Percentiles rank a stretch among this genome's conserved stretches.
These are phyloP conservation scores for Aplochiton taeniatus DNA, from an alignment of 2,797 vertebrate genomes.

Conservation along the genomic window DNA sequence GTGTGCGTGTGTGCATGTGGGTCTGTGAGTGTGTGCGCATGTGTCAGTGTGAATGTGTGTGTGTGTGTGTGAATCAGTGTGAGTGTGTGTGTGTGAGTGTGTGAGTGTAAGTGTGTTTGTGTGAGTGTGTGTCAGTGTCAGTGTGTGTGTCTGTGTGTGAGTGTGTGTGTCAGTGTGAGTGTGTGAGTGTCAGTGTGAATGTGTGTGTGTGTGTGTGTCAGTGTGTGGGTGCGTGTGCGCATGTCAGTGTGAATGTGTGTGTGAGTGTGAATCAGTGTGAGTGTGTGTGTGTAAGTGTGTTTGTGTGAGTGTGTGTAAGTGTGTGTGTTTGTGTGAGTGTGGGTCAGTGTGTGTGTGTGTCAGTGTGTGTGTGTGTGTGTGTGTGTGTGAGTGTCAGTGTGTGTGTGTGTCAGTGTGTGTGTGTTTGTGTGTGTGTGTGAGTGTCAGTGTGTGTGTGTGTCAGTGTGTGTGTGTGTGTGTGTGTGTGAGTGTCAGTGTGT, in stretches of 20 bases:
- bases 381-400: too few relatives aligned
- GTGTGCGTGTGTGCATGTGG: background rate
- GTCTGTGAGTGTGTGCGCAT: background rate
- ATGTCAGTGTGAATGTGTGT: background rate
- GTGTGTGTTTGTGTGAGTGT: background rate
- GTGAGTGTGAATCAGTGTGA: constrained; percentile 15
- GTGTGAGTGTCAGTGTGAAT: constrained; percentile 19
- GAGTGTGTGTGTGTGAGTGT: background rate
- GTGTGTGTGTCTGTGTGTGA: constrained; percentile 1
- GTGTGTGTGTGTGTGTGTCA: constrained; percentile 12
- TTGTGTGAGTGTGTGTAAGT: background rate
- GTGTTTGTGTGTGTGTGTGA: background rate
- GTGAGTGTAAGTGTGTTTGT: background rate
- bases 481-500: background rate
- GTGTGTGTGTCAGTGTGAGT: constrained; percentile 15
- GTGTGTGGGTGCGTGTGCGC: constrained; percentile 15
- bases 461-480: constrained; percentile 54
- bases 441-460: constrained; percentile 91
- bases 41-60: too few relatives aligned
- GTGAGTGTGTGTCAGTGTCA: background rate
- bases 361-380: background rate
- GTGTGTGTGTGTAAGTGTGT: constrained; percentile 5
- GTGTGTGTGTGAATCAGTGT: background rate
- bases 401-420: too few relatives aligned
- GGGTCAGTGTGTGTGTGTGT: background rate